These are phyloP conservation scores for Strigamia crassipes DNA, from an alignment of 2,888 invertebrate species.

Conservation along the genomic window DNA sequence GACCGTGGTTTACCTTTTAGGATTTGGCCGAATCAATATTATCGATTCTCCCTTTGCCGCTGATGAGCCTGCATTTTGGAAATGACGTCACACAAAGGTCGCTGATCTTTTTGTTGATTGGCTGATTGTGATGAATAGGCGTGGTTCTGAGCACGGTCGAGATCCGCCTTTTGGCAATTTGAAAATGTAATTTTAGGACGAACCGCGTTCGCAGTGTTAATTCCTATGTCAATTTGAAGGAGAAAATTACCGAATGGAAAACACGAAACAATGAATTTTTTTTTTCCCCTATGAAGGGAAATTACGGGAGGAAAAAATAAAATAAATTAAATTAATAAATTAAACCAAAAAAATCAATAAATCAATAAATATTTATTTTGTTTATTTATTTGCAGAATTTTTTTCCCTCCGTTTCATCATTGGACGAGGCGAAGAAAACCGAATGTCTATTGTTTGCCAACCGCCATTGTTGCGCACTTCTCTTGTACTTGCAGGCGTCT, in stretches of 20 bases:
- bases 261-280: not conserved
- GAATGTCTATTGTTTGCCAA: not conserved
- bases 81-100: not conserved
- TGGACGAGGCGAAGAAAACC: not conserved
- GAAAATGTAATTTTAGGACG: slow-evolving; percentile 2
- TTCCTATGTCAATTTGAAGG: slow-evolving; percentile 2
- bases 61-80: not conserved
- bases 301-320: not conserved
- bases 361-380: too few species aligned
- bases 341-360: not conserved
- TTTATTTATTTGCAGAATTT: too few species aligned
- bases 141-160: not conserved
- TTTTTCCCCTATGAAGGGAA: not conserved
- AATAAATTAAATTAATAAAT: too few species aligned
- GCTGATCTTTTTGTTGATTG: not conserved
- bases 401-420: too few species aligned
- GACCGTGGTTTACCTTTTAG: not conserved
- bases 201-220: not conserved
- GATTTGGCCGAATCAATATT: not conserved
- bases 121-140: slow-evolving; percentile 10
- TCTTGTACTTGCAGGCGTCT: slow-evolving; percentile 10
- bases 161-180: slow-evolving; percentile 10
- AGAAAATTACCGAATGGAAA: not conserved
- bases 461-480: not conserved
- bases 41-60: not conserved